These are phyloP conservation scores for Pogonognathellus flavescens DNA, from an alignment of 1,140 invertebrate genomes.

Conservation along the genomic window DNA sequence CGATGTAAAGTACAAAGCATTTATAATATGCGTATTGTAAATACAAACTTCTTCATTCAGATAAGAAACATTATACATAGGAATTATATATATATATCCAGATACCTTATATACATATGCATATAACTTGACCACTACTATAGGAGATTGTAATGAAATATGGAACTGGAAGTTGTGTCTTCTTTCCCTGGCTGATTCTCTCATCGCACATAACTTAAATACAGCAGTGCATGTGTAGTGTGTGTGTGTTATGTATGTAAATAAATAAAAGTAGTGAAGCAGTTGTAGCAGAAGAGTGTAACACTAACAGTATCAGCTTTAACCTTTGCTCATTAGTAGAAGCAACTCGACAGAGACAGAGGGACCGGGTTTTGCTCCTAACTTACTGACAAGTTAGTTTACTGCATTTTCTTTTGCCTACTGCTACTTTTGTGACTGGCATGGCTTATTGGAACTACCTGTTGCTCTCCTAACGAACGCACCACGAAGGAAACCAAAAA, in stretches of 20 bases:
- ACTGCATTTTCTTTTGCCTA: neutral
- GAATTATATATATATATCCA: too few species aligned
- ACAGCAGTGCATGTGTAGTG: neutral
- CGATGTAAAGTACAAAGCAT: neutral
- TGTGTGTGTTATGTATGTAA: neutral
- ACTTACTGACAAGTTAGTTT: conserved; percentile 32
- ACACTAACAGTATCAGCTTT: neutral
- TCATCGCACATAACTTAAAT: neutral
- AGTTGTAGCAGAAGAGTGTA: neutral
- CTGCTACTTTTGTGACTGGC: neutral
- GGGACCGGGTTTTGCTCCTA: conserved; percentile 24
- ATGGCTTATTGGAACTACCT: neutral
- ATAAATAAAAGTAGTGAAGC: neutral
- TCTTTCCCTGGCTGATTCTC: too few species aligned
- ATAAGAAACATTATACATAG: too few species aligned
- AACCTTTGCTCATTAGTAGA: conserved; percentile 23
- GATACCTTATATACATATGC: too few species aligned
- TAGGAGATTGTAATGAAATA: too few species aligned
- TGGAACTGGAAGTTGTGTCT: too few species aligned
- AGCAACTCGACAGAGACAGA: conserved; percentile 15
- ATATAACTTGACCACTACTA: too few species aligned
- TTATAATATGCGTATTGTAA: neutral
- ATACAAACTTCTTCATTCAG: too few species aligned
- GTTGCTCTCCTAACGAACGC: conserved; percentile 14
- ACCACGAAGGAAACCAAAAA: conserved; percentile 26